These are phyloP conservation scores for Loriculus beryllinus DNA, from an alignment of 2,797 vertebrate species.

Conservation along the genomic window DNA sequence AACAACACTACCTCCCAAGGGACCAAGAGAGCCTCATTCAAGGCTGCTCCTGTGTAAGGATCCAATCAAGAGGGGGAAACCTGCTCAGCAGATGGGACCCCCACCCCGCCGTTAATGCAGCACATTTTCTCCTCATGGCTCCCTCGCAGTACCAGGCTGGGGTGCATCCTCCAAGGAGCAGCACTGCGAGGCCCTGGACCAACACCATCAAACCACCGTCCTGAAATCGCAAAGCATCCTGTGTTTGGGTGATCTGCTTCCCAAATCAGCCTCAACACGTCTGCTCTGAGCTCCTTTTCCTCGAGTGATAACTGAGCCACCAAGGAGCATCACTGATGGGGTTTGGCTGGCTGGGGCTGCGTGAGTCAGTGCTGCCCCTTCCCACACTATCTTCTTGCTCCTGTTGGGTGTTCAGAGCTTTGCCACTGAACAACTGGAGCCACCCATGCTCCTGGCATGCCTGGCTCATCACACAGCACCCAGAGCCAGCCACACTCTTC, in stretches of 20 bases:
- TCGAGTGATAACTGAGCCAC: not conserved
- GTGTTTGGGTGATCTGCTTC: not conserved
- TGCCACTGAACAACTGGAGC: not conserved
- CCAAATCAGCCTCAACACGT: not conserved
- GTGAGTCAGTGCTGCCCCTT: not conserved
- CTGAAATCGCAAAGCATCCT: not conserved
- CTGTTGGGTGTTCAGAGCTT: rapidly evolving
- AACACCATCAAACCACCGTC: not conserved
- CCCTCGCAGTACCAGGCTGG: not conserved
- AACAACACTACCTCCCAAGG: not conserved
- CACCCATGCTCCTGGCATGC: rapidly evolving
- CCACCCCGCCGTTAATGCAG: rapidly evolving
- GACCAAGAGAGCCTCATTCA: not conserved
- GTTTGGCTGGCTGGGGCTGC: not conserved
- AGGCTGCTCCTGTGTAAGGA: not conserved
- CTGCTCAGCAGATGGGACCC: not conserved
- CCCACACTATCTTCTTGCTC: not conserved
- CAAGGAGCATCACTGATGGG: rapidly evolving
- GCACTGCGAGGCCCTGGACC: not conserved
- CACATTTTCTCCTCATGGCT: not conserved
- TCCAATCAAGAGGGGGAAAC: not conserved
- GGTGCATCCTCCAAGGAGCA: not conserved
- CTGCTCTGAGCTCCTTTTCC: not conserved
- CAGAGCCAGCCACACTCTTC: not conserved
- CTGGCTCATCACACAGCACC: rapidly evolving